These are phyloP conservation scores for Cephalotes varians DNA, from an alignment of 2,888 invertebrate genomes.

Conservation along the genomic window DNA sequence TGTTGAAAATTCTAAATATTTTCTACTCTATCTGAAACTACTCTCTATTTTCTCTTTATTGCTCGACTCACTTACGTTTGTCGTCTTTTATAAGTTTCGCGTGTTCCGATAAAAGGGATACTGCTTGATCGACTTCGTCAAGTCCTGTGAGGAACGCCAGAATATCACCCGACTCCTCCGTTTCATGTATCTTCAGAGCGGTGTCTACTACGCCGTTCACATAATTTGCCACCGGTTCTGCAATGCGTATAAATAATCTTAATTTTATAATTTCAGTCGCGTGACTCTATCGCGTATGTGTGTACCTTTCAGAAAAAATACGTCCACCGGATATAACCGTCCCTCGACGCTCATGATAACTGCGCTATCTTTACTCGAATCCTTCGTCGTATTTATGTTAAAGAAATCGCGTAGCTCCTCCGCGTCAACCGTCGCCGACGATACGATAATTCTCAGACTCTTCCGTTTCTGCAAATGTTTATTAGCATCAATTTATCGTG, in stretches of 20 bases:
- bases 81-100: slow-evolving; percentile 87
- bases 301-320: slow-evolving; percentile 92
- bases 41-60: too few relatives aligned
- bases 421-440: slow-evolving; percentile 98
- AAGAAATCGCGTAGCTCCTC: slow-evolving; percentile 94
- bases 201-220: slow-evolving; percentile 95
- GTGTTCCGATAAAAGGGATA: slow-evolving; percentile 89
- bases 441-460: slow-evolving; percentile 94
- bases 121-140: slow-evolving; percentile 96
- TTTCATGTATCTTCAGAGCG: slow-evolving; percentile 94
- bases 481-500: neutral
- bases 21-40: neutral
- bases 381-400: slow-evolving; percentile 87
- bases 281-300: neutral
- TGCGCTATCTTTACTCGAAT: slow-evolving; percentile 89
- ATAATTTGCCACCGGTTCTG: slow-evolving; percentile 96
- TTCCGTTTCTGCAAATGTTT: slow-evolving; percentile 89
- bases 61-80: slow-evolving; percentile 75
- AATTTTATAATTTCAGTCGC: slow-evolving; percentile 22
- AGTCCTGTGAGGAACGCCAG: slow-evolving; percentile 97
- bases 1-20: neutral
- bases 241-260: slow-evolving; percentile 72
- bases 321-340: slow-evolving; percentile 94
- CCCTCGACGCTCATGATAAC: slow-evolving; percentile 96
- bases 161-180: slow-evolving; percentile 94